Base-by-base conservation (phyloP, 2,797 vertebrate genomes). In the Paedocypris micromegethes region DNA sequence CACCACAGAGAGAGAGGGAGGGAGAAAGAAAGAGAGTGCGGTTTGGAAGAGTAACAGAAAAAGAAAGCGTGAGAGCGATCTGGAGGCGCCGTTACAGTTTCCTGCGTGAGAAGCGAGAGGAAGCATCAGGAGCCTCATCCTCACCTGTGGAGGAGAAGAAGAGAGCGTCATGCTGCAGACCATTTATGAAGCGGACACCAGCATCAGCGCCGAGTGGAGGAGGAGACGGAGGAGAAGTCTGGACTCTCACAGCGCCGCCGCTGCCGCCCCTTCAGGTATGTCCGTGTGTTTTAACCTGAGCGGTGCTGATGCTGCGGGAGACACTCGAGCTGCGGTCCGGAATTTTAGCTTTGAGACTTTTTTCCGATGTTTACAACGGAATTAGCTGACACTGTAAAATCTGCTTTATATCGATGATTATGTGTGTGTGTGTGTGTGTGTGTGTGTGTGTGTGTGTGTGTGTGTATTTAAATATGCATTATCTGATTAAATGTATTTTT, bases 151-250 rank as follows among this genome's bases (percentile, higher is more conserved):
- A 23, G 23, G 23, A 23, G 23, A 23, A 23, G 23, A 23, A 23
- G 23, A 23, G 23, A 23, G 23, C 23, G 88, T 84, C 85, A 93
- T 93, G 92, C 91, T 92, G 89, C 91, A 93, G 88, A 93, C 91
- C 80, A 91, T 93, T 90, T 88, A 92, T 70, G 91, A 93, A 88
- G 88, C 86, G 82, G 91, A 92, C 86, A 90, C 87, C 75, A 92
- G 89, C 89, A 90, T 93, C 90, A 90, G 87, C 77, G 90, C 91
- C 86, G 92, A 93, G 90, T 90, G 91, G 81, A 89, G 91, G 85
- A 88, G 92, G 78, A 87, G 91, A 86, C 89, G 91, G 85, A 88
- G 92, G 78, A 87, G 91, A 86, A 87, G 92, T 83, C 83, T 91
- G 90, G 90, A 90, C 88, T 85, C 88, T 82, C 89, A 90, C 72